These are phyloP conservation scores for Neopelma chrysocephalum DNA, from an alignment of 2,797 vertebrate species.

Conservation along the genomic window DNA sequence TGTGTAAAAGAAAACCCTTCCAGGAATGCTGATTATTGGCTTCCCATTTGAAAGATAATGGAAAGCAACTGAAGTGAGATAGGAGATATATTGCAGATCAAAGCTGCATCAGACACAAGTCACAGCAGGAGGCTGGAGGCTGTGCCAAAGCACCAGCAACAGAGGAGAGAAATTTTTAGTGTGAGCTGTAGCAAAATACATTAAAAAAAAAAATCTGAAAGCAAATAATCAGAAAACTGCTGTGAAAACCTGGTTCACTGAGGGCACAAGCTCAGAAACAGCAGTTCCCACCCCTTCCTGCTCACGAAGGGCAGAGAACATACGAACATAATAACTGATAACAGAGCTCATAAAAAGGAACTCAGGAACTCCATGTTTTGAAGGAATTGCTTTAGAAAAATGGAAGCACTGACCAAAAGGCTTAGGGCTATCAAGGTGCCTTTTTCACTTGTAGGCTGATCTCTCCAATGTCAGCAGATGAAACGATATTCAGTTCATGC, in stretches of 20 bases:
- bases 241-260: not conserved
- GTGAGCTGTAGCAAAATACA: not conserved
- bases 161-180: not conserved
- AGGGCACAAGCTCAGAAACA: not conserved
- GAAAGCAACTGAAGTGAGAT: not conserved
- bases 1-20: not conserved
- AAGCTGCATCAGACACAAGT: not conserved
- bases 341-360: not conserved
- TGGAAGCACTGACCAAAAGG: not conserved
- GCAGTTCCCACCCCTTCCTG: not conserved
- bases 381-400: not conserved
- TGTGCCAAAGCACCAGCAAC: not conserved
- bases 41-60: not conserved
- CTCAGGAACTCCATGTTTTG: not conserved
- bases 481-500: not conserved
- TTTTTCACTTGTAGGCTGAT: not conserved
- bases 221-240: not conserved
- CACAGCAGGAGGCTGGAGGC: not conserved
- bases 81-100: not conserved
- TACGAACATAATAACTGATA: not conserved
- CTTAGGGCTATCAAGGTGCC: not conserved
- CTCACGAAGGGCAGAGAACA: not conserved
- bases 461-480: not conserved
- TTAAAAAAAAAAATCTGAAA: not conserved
- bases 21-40: not conserved